Evolutionary conservation across 2,113 vertebrate species (phyloP), one percentile per base, ranked within the genome.

Genomic region (Sylvia atricapilla): DNA sequence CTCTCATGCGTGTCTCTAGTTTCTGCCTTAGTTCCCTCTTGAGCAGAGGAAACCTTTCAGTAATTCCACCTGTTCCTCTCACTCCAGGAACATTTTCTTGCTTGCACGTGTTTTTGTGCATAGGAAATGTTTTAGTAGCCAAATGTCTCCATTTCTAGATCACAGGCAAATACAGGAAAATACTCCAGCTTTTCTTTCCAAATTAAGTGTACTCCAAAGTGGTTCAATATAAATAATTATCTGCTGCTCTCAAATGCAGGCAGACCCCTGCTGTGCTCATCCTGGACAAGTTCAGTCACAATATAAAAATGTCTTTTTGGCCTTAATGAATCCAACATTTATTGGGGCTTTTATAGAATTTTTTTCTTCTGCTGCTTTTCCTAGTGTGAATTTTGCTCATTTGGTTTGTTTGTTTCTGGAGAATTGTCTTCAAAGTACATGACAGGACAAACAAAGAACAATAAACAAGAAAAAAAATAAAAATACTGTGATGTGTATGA

Each of bases 391-490:
- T 93, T 90, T 93, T 63, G 10, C 55, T 69, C 18, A 6, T 4
- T 88, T 53, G 15, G 3, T 84, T 91, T 77, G 6, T 81, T 89
- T 81, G 14, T 76, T 95, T 87, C 16, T 79, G 46, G 14, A 84
- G 10, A 12, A 53, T 9, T 50, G 15, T 73, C 69, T 82, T 81
- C 37, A 73, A 39, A 75, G 14, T 46, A 64, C 3, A 3, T 22
- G 43, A 37, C 7, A 67, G 7, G 19, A 69, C 17, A 89, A 70
- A 19, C 2, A 69, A 82, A 44, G 10, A 94, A n/a, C 5, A 75
- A 50, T 28, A 25, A 39, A n/a, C 50, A 33, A 15, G 1, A 12
- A 31, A 31, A 1, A 11, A 20, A 1, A 0, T 0, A 25, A 6
- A 73, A 84, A 35, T 9, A 50, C 7, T 72, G 10, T 77, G 8